These are phyloP conservation scores for Dicrurus megarhynchus DNA, from an alignment of 2,113 vertebrate genomes.

Conservation along the genomic window DNA sequence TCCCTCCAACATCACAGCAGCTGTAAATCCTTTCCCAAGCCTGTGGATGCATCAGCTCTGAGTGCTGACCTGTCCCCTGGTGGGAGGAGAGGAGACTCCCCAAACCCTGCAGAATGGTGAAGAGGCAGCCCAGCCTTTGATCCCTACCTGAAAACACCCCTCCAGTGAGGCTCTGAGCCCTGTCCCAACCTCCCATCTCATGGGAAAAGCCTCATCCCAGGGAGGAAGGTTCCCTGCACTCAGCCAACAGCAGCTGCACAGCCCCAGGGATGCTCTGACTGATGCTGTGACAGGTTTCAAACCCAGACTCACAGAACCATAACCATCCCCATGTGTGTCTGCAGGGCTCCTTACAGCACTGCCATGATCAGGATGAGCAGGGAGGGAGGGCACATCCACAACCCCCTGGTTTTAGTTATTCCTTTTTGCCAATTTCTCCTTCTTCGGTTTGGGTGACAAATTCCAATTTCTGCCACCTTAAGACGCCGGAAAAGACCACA, in stretches of 20 bases:
- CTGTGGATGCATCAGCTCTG: not conserved
- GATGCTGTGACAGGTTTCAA: not conserved
- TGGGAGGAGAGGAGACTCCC: not conserved
- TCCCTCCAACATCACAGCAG: not conserved
- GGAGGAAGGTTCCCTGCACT: not conserved
- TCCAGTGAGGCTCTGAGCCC: not conserved
- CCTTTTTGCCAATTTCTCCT: not conserved
- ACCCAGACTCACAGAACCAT: not conserved
- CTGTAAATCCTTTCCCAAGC: not conserved
- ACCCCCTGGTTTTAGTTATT: not conserved
- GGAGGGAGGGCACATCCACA: not conserved
- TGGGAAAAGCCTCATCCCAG: not conserved
- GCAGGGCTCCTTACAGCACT: not conserved
- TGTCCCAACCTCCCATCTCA: not conserved
- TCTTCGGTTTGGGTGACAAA: not conserved
- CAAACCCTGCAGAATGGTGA: not conserved
- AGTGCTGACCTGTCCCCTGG: not conserved
- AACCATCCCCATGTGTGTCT: not conserved
- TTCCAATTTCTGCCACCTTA: not conserved
- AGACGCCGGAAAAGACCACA: not conserved
- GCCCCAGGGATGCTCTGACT: not conserved
- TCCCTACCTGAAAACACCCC: not conserved
- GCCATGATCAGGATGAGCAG: not conserved
- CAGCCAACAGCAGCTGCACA: not conserved
- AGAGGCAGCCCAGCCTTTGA: not conserved